Evolutionary conservation across 2,797 vertebrate species (phyloP), one percentile per base, ranked within the genome.

Genomic region (Odontamblyopus rebecca): DNA sequence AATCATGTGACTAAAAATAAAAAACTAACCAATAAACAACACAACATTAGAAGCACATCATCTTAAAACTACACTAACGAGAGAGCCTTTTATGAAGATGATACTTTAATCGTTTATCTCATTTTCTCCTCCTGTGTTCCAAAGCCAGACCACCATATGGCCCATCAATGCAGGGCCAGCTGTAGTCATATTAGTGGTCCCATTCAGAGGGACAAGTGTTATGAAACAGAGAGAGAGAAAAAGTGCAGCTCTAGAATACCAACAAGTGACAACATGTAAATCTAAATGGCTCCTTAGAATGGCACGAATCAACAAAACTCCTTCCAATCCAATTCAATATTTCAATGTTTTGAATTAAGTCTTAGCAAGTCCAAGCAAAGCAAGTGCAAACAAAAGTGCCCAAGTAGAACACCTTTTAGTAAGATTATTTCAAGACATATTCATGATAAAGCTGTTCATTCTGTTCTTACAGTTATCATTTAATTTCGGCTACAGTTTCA

Each of bases 81-180:
- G 27, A 68, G 32, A 38, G 35, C 35, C 61, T 61, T 67, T 32
- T 18, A 5, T 56, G 1, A 2, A 53, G 2, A 67, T 63, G 32
- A 50, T 5, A 27, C 38, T 35, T 59, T 41, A 18, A 63, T 19
- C 32, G 15, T 19, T 75, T 35, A 54, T 54, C 54, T 68, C n/a
- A 11, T 62, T 67, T 76, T 9, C 19, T 68, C 30, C 9, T 59
- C 13, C 35, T 72, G 57, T 70, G 63, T 69, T 68, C 75, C 71
- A 76, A 68, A 79, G 60, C 78, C 66, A 80, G 60, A 77, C 23
- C 73, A 73, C 80, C 89, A 88, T 86, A 81, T 86, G 90, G 87
- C 41, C 41, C 50, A 72, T 72, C 73, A 73, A 68, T 19, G 68
- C 63, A 64, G 63, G 70, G 82, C 74, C 82, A 89, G 86, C 86